phyloP scores from a whole-genome alignment of 2,113 vertebrate species.

The Thalassarche chlororhynchos region DNA sequence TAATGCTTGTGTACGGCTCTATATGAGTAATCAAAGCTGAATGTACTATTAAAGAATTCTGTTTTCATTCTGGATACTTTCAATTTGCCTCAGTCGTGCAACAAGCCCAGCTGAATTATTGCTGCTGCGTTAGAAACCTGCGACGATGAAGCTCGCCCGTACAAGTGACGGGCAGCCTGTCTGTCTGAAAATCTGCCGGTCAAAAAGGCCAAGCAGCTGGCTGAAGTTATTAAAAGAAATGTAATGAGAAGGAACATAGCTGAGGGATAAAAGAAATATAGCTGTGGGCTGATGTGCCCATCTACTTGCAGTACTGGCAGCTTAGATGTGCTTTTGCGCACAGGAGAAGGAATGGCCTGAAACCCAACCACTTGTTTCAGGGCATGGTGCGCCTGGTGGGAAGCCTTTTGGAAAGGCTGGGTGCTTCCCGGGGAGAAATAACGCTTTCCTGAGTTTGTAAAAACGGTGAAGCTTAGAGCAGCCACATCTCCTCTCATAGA shows the following conservation, averaged over 20 bases:
- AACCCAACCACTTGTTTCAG: neutral
- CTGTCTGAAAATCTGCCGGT: neutral
- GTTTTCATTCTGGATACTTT: neutral
- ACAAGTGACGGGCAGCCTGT: neutral
- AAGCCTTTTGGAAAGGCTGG: neutral
- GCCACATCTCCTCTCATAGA: neutral
- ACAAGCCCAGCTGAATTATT: neutral
- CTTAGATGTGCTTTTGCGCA: neutral
- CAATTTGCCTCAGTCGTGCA: neutral
- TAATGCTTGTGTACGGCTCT: neutral
- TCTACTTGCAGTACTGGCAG: neutral
- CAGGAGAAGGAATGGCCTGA: neutral
- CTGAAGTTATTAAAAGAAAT: neutral
- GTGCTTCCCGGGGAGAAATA: neutral
- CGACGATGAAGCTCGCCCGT: neutral
- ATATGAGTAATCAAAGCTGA: conserved; percentile 4
- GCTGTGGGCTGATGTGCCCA: neutral
- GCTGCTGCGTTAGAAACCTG: neutral
- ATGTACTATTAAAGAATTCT: neutral
- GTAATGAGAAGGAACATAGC: neutral
- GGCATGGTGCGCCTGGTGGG: neutral
- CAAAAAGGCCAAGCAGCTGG: neutral
- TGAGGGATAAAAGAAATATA: neutral
- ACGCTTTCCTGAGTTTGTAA: neutral
- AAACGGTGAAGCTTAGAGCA: neutral